Conservation (phyloP, 2,113 vertebrate species). For the Campylorhamphus procurvoides region DNA sequence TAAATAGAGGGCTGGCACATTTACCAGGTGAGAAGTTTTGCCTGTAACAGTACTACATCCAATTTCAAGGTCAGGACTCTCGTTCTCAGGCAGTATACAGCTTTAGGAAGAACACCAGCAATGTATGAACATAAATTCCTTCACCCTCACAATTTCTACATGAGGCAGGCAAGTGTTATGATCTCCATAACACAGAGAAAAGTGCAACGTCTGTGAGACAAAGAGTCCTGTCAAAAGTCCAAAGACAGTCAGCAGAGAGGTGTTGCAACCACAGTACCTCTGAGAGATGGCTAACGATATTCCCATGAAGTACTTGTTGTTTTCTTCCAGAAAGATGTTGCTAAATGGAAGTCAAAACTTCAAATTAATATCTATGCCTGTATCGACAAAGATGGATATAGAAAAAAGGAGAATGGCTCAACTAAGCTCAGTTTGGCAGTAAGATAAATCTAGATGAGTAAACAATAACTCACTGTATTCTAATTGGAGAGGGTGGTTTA, state of each 20-base stretch:
- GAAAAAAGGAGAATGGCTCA: not conserved
- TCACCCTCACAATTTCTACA: not conserved
- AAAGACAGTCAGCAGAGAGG: not conserved
- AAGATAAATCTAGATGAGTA: not conserved
- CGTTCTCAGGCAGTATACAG: not conserved
- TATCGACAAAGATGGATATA: not conserved
- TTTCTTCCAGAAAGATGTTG: not conserved
- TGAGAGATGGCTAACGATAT: not conserved
- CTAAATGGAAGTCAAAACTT: not conserved
- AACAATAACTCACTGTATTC: not conserved
- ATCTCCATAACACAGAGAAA: not conserved
- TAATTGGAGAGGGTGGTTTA: not conserved
- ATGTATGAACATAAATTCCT: not conserved
- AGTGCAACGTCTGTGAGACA: not conserved
- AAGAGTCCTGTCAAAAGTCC: not conserved
- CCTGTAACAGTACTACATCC: not conserved
- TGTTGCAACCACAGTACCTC: not conserved
- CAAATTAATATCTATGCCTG: not conserved
- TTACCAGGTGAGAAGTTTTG: not conserved
- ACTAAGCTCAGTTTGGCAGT: not conserved
- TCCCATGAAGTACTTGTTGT: not conserved
- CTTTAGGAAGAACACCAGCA: not conserved
- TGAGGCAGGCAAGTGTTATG: not conserved
- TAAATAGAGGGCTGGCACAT: conserved; percentile 21
- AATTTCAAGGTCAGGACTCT: conserved; percentile 24